Conservation (phyloP, 2,113 vertebrate genomes). For the Neoarius graeffei region DNA sequence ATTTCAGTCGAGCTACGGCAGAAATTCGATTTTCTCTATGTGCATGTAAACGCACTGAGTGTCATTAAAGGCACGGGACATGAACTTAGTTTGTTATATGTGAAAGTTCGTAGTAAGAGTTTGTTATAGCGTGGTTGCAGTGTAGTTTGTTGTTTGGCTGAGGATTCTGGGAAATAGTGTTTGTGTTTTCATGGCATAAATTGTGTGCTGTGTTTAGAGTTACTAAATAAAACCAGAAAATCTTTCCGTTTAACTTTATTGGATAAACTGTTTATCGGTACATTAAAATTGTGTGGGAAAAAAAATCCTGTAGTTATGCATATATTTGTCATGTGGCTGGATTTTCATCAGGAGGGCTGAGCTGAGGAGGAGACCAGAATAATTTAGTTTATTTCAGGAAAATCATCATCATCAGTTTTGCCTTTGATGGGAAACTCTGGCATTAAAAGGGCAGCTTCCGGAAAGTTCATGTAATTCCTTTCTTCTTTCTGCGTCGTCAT, state of each 20-base stretch:
- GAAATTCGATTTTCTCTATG: too few species aligned
- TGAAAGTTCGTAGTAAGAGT: too few species aligned
- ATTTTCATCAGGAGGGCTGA: not conserved
- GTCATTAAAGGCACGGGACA: too few species aligned
- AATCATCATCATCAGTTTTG: not conserved
- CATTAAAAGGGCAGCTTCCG: not conserved
- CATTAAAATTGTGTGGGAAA: not conserved
- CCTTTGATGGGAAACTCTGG: not conserved
- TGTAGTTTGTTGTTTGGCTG: not conserved
- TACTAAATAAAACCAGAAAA: not conserved
- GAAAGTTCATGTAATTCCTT: not conserved
- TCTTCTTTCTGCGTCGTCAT: not conserved
- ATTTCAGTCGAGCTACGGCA: too few species aligned
- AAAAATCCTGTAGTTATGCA: not conserved
- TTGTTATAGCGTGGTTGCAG: too few species aligned
- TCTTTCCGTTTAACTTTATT: conserved; percentile 2
- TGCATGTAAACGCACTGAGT: too few species aligned
- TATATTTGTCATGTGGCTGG: conserved; percentile 14
- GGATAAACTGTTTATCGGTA: conserved; percentile 9
- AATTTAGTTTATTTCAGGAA: not conserved
- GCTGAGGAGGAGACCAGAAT: not conserved
- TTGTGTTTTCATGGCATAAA: not conserved
- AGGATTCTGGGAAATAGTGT: not conserved
- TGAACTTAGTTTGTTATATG: too few species aligned
- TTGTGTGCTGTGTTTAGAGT: not conserved